A percentile compares a stretch with the other conserved stretches of the same genome.
phyloP scores from a whole-genome alignment of 2,888 invertebrate species.

The Drosophila seclusa region DNA sequence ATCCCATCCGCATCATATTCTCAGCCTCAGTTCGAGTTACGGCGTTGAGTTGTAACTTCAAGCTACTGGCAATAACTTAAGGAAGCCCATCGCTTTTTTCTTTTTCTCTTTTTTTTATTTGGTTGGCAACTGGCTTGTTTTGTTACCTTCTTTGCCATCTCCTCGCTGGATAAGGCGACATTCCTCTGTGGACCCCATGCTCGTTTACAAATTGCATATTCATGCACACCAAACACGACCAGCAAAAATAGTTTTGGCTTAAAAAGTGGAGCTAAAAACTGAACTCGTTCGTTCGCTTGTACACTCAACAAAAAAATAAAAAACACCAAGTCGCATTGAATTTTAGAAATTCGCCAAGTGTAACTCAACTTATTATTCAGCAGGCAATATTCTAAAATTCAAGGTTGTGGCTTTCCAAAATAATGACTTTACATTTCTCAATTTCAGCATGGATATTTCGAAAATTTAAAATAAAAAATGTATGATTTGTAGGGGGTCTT shows the following conservation, averaged over 20 bases:
- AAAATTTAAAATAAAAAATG: not conserved
- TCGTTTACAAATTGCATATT: conserved; percentile 69
- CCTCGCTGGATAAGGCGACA: conserved; percentile 21
- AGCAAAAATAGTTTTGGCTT: conserved; percentile 17
- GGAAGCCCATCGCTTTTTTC: conserved; percentile 22
- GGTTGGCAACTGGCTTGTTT: conserved; percentile 9
- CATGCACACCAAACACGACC: conserved; percentile 51
- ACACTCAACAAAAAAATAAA: conserved; percentile 3
- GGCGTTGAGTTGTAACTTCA: conserved; percentile 46
- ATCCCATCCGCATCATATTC: not conserved
- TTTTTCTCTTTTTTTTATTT: not conserved
- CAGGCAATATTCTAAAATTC: not conserved
- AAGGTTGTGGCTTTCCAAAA: not conserved
- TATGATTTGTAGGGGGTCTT: not conserved
- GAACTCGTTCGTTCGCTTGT: conserved; percentile 16
- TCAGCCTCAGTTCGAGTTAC: conserved; percentile 13
- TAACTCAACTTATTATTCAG: not conserved
- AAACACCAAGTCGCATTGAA: not conserved
- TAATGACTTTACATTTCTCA: not conserved
- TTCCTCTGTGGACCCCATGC: conserved; percentile 25
- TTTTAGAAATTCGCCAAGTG: not conserved
- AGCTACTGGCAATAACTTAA: conserved; percentile 53
- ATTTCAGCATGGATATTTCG: not conserved
- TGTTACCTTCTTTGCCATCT: conserved; percentile 29
- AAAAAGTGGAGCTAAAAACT: conserved; percentile 51